phyloP scores from a whole-genome alignment of 2,797 vertebrate genomes.

The Gymnoscopelus braueri region DNA sequence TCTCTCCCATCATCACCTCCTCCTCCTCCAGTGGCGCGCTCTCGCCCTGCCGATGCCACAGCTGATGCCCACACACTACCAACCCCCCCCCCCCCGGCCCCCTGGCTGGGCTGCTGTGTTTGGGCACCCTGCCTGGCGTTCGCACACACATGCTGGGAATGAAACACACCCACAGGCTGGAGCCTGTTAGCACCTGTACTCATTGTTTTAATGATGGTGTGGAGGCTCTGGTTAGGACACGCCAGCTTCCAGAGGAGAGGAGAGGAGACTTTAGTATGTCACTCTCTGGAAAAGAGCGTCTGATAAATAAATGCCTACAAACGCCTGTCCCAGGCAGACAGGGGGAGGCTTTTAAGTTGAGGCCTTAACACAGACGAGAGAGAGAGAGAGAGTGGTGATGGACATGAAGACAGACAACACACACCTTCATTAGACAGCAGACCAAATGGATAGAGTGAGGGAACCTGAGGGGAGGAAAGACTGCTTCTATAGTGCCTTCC shows the following conservation, averaged over 20 bases:
- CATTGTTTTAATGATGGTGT: conserved; percentile 93
- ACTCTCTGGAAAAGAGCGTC: too few relatives aligned
- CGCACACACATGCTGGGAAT: background rate
- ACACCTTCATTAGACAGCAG: conserved; percentile 66
- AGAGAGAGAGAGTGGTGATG: too few relatives aligned
- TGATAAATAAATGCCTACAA: too few relatives aligned
- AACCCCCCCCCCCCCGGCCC: background rate
- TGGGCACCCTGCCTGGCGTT: conserved; percentile 42
- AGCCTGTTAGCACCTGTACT: conserved; percentile 53
- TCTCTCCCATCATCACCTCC: conserved; percentile 61
- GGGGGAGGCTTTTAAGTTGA: too few relatives aligned
- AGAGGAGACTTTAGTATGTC: too few relatives aligned
- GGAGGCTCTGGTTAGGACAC: conserved; percentile 67
- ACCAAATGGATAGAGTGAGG: conserved; percentile 45
- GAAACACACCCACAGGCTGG: too few relatives aligned
- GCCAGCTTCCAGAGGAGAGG: conserved; percentile 60
- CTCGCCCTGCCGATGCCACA: conserved; percentile 36
- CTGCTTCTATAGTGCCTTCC: too few relatives aligned
- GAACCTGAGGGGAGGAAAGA: too few relatives aligned
- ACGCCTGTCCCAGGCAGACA: too few relatives aligned
- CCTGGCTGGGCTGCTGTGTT: conserved; percentile 66
- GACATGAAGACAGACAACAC: background rate
- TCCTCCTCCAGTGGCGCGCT: conserved; percentile 49
- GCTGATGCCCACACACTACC: conserved; percentile 52
- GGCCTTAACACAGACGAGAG: too few relatives aligned